phyloP scores from a whole-genome alignment of 2,113 vertebrate genomes.

The Platanista minor region DNA sequence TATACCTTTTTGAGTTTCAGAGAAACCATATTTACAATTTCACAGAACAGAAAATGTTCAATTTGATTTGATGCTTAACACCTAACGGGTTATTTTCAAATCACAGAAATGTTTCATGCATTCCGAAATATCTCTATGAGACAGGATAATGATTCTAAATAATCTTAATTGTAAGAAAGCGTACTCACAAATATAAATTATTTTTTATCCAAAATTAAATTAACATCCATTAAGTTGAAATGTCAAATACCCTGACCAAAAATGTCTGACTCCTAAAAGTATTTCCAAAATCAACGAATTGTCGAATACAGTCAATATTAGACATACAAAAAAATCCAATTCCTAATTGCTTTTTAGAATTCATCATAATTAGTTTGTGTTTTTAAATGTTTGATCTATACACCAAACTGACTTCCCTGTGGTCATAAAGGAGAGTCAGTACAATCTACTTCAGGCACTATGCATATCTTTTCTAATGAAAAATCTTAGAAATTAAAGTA shows the following conservation, averaged over 20 bases:
- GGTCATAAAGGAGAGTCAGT: neutral
- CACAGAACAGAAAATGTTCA: slow-evolving; percentile 32
- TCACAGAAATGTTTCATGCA: neutral
- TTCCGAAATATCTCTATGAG: neutral
- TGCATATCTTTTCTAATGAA: neutral
- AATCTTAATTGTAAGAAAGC: slow-evolving; percentile 1
- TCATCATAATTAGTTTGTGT: neutral
- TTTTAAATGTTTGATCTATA: neutral
- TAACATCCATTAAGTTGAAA: neutral
- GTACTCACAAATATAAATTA: neutral
- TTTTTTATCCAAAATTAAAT: neutral
- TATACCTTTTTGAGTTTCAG: neutral
- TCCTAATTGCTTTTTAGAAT: neutral
- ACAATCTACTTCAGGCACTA: neutral
- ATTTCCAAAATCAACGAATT: neutral
- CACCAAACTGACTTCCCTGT: neutral
- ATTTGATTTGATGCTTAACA: slow-evolving; percentile 32
- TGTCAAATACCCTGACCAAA: neutral
- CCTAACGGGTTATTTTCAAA: slow-evolving; percentile 34
- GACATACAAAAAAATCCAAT: neutral
- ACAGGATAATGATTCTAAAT: neutral
- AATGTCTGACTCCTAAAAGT: neutral
- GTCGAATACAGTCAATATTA: neutral
- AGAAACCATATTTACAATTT: slow-evolving; percentile 45
- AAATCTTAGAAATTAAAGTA: neutral